Percentiles rank a stretch among this genome's conserved stretches.
Evolutionary conservation across 2,797 vertebrate genomes (phyloP).

Genomic region (Orestias chungarensis): DNA sequence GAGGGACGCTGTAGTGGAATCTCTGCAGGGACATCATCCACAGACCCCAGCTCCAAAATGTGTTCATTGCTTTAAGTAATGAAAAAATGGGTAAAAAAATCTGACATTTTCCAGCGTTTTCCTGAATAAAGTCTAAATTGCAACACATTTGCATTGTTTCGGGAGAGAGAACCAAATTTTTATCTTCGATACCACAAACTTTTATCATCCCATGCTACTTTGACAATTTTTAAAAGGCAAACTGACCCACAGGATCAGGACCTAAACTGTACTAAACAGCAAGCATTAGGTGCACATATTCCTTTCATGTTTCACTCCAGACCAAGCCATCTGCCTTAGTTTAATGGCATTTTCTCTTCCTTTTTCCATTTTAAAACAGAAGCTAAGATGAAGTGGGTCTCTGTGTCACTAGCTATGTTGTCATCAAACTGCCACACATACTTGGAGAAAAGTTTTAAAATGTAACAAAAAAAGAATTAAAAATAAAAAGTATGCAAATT

Average conservation of each 20-base stretch:
- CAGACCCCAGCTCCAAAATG: constrained; percentile 44
- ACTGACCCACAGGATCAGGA: no score
- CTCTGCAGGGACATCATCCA: constrained; percentile 40
- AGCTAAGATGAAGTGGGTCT: neutral
- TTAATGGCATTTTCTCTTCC: no score
- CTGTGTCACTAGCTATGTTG: no score
- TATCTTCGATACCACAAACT: no score
- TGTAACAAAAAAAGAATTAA: no score
- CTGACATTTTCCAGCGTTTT: neutral
- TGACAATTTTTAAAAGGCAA: no score
- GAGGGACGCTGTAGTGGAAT: constrained; percentile 32
- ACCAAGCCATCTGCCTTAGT: neutral
- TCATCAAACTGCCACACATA: no score
- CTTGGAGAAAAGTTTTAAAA: no score
- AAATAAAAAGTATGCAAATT: no score
- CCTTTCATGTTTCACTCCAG: neutral
- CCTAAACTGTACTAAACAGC: no score
- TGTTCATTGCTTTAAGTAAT: constrained; percentile 48
- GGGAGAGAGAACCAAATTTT: no score
- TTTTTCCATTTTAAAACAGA: neutral
- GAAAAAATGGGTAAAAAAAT: neutral
- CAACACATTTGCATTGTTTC: neutral
- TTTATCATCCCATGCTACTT: no score
- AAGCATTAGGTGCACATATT: neutral
- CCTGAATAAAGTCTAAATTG: neutral